A percentile compares a stretch with the other conserved stretches of the same genome.
Conservation (phyloP, 2,888 invertebrate species). For the Aphidius colemani region DNA sequence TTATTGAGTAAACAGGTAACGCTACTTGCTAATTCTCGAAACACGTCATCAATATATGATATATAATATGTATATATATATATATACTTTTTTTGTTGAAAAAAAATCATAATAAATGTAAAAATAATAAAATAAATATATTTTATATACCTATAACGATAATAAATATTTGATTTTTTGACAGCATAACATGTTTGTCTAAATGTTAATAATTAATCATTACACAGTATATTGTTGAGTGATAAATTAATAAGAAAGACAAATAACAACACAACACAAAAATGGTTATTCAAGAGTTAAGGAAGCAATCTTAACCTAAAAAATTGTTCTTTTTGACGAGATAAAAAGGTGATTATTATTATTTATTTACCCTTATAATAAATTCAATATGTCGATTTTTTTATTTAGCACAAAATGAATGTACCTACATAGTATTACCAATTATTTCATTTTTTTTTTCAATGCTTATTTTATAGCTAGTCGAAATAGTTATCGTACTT, state of each 20-base stretch:
- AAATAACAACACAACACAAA: constrained; percentile 20
- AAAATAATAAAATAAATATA: constrained; percentile 9
- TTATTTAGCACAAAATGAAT: too few relatives aligned
- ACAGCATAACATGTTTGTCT: neutral
- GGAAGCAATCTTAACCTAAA: constrained; percentile 42
- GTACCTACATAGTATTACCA: too few relatives aligned
- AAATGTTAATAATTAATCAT: neutral
- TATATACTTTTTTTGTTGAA: constrained; percentile 17
- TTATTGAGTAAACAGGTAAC: constrained; percentile 32
- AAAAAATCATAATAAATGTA: constrained; percentile 3
- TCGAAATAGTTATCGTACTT: too few relatives aligned
- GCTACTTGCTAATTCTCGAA: constrained; percentile 41
- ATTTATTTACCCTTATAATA: constrained; percentile 7
- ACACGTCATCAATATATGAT: constrained; percentile 45
- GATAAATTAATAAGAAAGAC: constrained; percentile 1
- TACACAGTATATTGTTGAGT: constrained; percentile 3
- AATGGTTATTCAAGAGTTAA: constrained; percentile 36
- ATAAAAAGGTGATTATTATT: constrained; percentile 34
- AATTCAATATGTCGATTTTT: neutral
- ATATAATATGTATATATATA: too few relatives aligned
- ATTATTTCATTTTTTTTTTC: too few relatives aligned
- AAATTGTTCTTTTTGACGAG: constrained; percentile 33
- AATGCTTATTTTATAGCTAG: too few relatives aligned
- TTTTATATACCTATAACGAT: neutral
- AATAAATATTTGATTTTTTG: too few relatives aligned